Evolutionary conservation across 37 sponge, comb jelly and placozoan genomes (phyloP).

Genomic region (Petrosia ficiformis): DNA sequence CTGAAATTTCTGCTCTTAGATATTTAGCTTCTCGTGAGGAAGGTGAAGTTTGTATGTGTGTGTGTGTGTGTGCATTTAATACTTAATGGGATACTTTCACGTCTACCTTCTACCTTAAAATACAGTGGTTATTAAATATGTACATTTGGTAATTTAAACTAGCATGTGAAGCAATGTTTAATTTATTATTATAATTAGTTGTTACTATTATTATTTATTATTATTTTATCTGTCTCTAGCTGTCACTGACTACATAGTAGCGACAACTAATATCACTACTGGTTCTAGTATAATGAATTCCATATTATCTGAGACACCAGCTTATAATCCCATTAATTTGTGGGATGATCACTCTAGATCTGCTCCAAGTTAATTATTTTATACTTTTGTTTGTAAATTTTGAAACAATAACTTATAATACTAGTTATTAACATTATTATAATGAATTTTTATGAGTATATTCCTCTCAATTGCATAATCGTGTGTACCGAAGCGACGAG

Average conservation of each 20-base stretch:
- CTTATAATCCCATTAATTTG: conserved; percentile 15
- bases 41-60: conserved; percentile 46
- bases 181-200: background rate
- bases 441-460: no score
- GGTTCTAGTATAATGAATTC: conserved; percentile 67
- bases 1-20: conserved; percentile 93
- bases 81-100: no score
- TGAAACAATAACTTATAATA: no score
- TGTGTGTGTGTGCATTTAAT: no score
- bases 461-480: no score
- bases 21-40: conserved; percentile 85
- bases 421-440: no score
- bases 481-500: no score
- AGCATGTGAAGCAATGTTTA: background rate
- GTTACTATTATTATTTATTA: background rate
- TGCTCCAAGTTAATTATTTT: background rate
- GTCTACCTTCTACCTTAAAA: no score
- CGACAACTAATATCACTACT: conserved; percentile 78
- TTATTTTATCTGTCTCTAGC: background rate
- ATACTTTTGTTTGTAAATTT: background rate
- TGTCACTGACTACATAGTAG: conserved; percentile 70
- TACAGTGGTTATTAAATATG: no score
- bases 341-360: conserved; percentile 25
- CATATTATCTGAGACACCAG: conserved; percentile 46
- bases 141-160: background rate